Base-by-base conservation (phyloP, 1,140 invertebrate genomes). In the Euborellia annulipes region DNA sequence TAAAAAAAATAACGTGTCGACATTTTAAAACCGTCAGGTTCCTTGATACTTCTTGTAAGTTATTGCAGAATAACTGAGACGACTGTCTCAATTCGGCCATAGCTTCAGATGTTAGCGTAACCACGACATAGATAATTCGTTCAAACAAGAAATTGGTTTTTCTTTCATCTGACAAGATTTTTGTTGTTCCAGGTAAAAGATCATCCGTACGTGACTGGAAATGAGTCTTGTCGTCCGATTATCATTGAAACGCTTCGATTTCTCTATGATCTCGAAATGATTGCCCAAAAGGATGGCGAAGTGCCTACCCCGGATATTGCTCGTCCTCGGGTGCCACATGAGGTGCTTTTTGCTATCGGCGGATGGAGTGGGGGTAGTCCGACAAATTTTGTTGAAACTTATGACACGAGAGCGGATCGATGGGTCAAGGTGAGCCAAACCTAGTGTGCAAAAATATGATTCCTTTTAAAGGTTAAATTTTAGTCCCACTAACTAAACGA, bases 221-320 rank as follows among this genome's bases (percentile, higher is more conserved):
- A 74, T 49, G 73, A 77, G 6, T 64, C 64, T 2, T 81, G 79
- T 50, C 65, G 74, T 20, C 76, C 78, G 0, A 68, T 84, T 16
- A 72, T 85, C n/a, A 82, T 82, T 16, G 78, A 83, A 49, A 81
- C 79, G 0, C 54, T 83, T 0, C 77, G 75, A 50, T 83, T 80
- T 54, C 58, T 85, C 0, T 82, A 80, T 56, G 79, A 84, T 55
- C 61, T 84, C 19, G 78, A 83, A 55, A 76, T 76, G 62, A 79
- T 78, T 2, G 72, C 67, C 0, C 64, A 71, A 44, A 69, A 70
- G 43, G 67, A 74, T 37, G 70, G 71, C 0, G 73, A 73, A 54
- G 64, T 77, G 4, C 64, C 67, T 0, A 79, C 73, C 0, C 76
- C 78, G 2, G 67, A 70, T 54, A 71, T 78, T 19, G 76, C 77